phyloP scores from a whole-genome alignment of 2,113 vertebrate species.

The Enhydra lutris region DNA sequence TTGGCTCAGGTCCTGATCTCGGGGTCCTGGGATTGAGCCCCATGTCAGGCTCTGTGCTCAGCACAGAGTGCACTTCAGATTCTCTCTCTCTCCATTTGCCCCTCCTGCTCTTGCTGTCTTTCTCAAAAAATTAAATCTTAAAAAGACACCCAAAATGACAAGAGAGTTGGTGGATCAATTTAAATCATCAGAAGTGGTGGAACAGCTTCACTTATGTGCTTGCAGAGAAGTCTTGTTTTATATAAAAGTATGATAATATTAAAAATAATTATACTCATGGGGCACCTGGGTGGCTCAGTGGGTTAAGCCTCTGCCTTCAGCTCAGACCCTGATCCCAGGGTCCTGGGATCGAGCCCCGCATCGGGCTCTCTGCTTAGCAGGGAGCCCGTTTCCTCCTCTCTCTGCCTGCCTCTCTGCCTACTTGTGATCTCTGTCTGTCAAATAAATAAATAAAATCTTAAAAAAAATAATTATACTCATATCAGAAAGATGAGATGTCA shows the following conservation, averaged over 20 bases:
- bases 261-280: neutral
- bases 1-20: neutral
- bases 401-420: no score
- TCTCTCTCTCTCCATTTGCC: neutral
- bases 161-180: neutral
- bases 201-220: neutral
- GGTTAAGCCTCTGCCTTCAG: no score
- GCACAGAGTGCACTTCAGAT: neutral
- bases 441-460: no score
- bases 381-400: no score
- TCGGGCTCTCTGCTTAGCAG: no score
- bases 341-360: no score
- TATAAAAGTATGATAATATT: neutral
- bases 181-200: neutral
- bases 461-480: neutral
- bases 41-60: neutral
- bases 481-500: neutral
- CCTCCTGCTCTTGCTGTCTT: neutral
- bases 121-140: neutral
- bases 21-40: neutral
- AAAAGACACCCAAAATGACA: neutral
- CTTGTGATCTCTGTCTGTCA: no score
- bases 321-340: no score
- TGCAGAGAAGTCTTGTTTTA: conserved; percentile 29
- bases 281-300: no score